Evolutionary conservation across 2,797 vertebrate species (phyloP), one percentile per base, ranked within the genome.

Genomic region (Enteromius treurensis): DNA sequence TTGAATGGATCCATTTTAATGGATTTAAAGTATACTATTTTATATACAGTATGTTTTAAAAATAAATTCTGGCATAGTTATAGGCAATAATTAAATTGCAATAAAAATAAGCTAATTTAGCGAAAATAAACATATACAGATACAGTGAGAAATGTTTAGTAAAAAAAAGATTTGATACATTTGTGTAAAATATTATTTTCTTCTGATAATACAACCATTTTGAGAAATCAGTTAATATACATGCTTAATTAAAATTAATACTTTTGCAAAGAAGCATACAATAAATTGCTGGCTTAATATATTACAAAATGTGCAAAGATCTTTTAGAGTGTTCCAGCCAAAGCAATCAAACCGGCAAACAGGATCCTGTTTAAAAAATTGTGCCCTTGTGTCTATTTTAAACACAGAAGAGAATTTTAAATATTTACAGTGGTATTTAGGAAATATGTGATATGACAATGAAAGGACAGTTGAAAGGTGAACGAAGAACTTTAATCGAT

Each of bases 251-350:
- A 5, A 55, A 3, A 74, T 26, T 1, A 5, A 32, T 10, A 8
- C 49, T 49, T 81, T n/a, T 51, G 69, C 40, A 75, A 53, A 55
- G 19, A 23, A 74, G 17, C 13, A 70, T 19, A 23, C 15, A 42
- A 29, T 11, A 62, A 65, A 65, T 29, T 3, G 4, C n/a, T 23
- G 14, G 26, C 2, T 64, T 49, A 9, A 21, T 73, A 17, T 51
- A 26, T 64, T 74, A 60, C 69, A 81, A 14, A 73, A 62, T 45
- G 34, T 70, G 47, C 65, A 69, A 65, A 80, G 7, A 67, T 23
- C 15, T 26, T 60, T 60, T 60, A 19, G 19, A 40, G 8, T 23
- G 10, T 47, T 71, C 17, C 34, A 73, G 69, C 4, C 79, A 17
- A 62, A 15, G 13, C 19, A 34, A 47, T 29, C 53, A 64, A 2